Evolutionary conservation across 2,888 invertebrate genomes (phyloP), one percentile per base, ranked within the genome.

Genomic region (Junonia oenone): DNA sequence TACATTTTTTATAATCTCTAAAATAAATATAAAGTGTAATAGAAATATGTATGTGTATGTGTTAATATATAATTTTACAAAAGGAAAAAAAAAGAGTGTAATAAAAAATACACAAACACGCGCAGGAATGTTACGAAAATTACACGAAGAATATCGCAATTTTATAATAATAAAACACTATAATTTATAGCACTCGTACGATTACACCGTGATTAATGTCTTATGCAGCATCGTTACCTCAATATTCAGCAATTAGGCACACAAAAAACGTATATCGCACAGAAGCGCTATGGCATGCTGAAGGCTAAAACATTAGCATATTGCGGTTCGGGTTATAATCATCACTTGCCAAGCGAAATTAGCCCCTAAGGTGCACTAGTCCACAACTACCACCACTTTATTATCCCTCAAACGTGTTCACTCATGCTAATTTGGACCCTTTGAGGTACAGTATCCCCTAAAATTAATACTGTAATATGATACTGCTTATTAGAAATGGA

Each of bases 261-360:
- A 57, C 43, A 58, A 60, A 58, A 60, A 57, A 58, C 51, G 64
- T 64, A 66, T 68, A 71, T 67, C 64, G 67, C 68, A 68, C 73
- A 72, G 73, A 65, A 71, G 73, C 72, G 65, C 62, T 67, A 64
- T 66, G 58, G 66, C 63, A 69, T 78, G 80, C 82, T 86, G 76
- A 81, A 79, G 86, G 84, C 85, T 75, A 84, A 76, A 77, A 81
- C 81, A 90, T 89, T 89, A 87, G 83, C 88, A 88, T 89, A 87
- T 81, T 85, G 81, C 81, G 68, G 72, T 71, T 72, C 75, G 72
- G 71, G 79, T 83, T 80, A 84, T 85, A 84, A 86, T 85, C 81
- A 88, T 86, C 87, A 88, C 75, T 72, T 72, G 81, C 79, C 79
- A 81, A 73, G 78, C 76, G 63, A 83, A 83, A 89, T 89, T 87